Base-by-base conservation (phyloP, 1,140 invertebrate genomes). In the Caenorhabditis inopinata region DNA sequence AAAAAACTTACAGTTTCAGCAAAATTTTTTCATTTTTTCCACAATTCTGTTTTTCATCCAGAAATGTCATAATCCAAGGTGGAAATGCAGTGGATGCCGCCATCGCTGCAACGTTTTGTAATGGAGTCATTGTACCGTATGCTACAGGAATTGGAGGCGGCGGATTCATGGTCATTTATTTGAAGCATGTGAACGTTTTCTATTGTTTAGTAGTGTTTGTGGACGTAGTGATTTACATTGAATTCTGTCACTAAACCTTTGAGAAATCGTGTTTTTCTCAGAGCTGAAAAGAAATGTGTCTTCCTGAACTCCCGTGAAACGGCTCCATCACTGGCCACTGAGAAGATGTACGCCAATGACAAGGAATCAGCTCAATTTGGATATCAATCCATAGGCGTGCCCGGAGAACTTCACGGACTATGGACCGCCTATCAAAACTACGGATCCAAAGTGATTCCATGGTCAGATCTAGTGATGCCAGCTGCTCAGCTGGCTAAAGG, bases 71-170 rank as follows among this genome's bases (percentile, higher is more conserved):
- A 38, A 68, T 68, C 32, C 58, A 68, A 42, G 58, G 58, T 0
- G 58, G 58, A 42, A 68, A 68, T n/a, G 58, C 58, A 16, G 58
- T 68, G 14, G 58, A 68, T 21, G 58, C 58, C 12, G 58, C 58
- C 1, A 68, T 68, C 12, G 32, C 32, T 5, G 58, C 58, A 0
- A 68, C 58, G 23, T 68, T 68, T 9, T 68, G 58, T 68, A 68
- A 74, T 46, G 79, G 79, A n/a, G 90, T 96, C 0, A 90, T 93
- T 3, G 93, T 94, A 85, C 91, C 93, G 83, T 93, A 95, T 83
- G 94, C 93, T 87, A 93, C 94, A 91, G 95, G 95, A 0, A 85
- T 95, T 0, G 94, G 94, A 2, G 95, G 95, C 62, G 94, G 94
- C 0, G 92, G 93, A 86, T 89, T 95, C 74, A 93, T 94, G 92